These are phyloP conservation scores for Bhutanitis thaidina DNA, from an alignment of 2,888 invertebrate species.

Conservation along the genomic window DNA sequence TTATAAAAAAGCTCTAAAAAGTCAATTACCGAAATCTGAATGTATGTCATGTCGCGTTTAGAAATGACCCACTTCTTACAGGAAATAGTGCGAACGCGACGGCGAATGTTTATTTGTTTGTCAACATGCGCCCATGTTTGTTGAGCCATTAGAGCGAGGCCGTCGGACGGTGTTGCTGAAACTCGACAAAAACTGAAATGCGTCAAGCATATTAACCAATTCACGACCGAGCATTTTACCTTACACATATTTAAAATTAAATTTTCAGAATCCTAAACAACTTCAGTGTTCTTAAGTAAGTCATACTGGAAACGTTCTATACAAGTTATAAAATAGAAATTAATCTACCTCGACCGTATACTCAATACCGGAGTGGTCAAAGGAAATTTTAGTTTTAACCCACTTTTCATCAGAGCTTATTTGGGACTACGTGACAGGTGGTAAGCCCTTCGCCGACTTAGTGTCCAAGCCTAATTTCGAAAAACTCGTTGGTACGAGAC, in stretches of 20 bases:
- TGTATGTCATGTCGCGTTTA: slow-evolving; percentile 16
- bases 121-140: slow-evolving; percentile 56
- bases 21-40: slow-evolving; percentile 12
- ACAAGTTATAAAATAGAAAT: no score
- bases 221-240: not conserved
- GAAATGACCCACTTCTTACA: slow-evolving; percentile 37
- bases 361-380: no score
- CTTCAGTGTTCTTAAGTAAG: no score
- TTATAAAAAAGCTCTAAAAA: slow-evolving; percentile 10
- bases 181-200: slow-evolving; percentile 30
- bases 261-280: no score
- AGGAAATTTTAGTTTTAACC: no score
- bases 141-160: slow-evolving; percentile 63
- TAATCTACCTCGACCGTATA: no score
- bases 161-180: slow-evolving; percentile 26
- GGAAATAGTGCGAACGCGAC: slow-evolving; percentile 37
- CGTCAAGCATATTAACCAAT: slow-evolving; percentile 21
- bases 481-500: no score
- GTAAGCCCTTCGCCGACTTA: no score
- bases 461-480: no score
- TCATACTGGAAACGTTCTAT: no score
- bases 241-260: not conserved
- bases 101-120: slow-evolving; percentile 46
- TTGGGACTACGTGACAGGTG: no score
- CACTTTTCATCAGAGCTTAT: no score